Percentiles rank a stretch among this genome's conserved stretches.
Conservation (phyloP, 2,888 invertebrate species). For the Trachelus tabidus region DNA sequence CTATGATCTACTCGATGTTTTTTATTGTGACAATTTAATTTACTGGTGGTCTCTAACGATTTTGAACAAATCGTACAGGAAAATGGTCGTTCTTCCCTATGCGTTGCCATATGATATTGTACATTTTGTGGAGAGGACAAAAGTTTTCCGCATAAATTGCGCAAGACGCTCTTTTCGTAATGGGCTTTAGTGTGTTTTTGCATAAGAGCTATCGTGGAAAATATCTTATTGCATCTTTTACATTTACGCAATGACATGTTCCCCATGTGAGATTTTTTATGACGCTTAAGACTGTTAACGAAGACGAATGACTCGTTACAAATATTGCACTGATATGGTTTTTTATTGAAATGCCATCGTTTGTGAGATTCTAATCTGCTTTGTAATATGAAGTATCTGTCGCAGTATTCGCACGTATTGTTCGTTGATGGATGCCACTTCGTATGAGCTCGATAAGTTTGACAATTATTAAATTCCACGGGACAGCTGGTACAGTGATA, state of each 20-base stretch:
- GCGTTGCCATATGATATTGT: not conserved
- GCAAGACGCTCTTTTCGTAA: not conserved
- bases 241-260: not conserved
- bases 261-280: not conserved
- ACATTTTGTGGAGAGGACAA: not conserved
- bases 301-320: conserved; percentile 2
- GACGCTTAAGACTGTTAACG: conserved; percentile 1
- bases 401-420: conserved; percentile 7
- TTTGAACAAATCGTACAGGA: not conserved
- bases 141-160: conserved; percentile 1
- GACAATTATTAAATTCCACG: not conserved
- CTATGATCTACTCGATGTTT: not conserved
- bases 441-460: not conserved
- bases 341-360: not conserved
- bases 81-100: not conserved
- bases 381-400: not conserved
- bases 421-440: not conserved
- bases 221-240: not conserved
- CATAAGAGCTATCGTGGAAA: conserved; percentile 2
- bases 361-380: conserved; percentile 1
- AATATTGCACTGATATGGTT: not conserved
- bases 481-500: not conserved
- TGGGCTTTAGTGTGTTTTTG: not conserved
- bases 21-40: not conserved
- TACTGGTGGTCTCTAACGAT: not conserved